Base-by-base conservation (phyloP, 2,113 vertebrate species). In the Tyrannus savana region DNA sequence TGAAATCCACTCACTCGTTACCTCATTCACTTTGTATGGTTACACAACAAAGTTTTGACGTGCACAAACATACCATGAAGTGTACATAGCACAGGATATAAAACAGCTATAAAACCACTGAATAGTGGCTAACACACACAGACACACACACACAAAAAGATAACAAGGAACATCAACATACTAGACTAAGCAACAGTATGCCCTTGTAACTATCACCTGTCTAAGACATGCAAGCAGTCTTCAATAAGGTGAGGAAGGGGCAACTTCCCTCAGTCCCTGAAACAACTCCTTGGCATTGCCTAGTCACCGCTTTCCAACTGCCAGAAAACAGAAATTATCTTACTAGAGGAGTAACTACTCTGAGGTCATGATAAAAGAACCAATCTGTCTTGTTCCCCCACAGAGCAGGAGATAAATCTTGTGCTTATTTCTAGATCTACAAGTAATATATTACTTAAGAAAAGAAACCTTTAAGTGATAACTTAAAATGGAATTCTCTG, bases 351-450 rank as follows among this genome's bases (percentile, higher is more conserved):
- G 24, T 19, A 79, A 25, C n/a, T 90, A 10, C 41, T 60, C 50
- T 3, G 22, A 83, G 41, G 78, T 53, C 18, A 64, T 47, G 55
- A 72, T 22, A 85, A 85, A 90, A 76, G 39, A 68, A 52, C 56
- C 22, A 84, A 75, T 80, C 39, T 55, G 58, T 68, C 25, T 62
- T 58, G 19, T 37, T 78, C 27, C 46, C 14, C 44, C 19, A 53
- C 44, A 94, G 41, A 93, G 59, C 60, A 88, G 49, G 63, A 89
- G 39, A 94, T 64, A 90, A 95, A 95, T 77, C 58, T 86, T 94
- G 19, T 56, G 19, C 49, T 78, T 83, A n/a, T 71, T 15, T 75
- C 77, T 83, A 87, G 47, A 83, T 72, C 44, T 84, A 39, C 16
- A 73, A 85, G 39, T 60, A 80, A 89, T 66, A 47, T 11, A 89